Evolutionary conservation across 2,797 vertebrate genomes (phyloP), one percentile per base, ranked within the genome.

Genomic region (Anas acuta): DNA sequence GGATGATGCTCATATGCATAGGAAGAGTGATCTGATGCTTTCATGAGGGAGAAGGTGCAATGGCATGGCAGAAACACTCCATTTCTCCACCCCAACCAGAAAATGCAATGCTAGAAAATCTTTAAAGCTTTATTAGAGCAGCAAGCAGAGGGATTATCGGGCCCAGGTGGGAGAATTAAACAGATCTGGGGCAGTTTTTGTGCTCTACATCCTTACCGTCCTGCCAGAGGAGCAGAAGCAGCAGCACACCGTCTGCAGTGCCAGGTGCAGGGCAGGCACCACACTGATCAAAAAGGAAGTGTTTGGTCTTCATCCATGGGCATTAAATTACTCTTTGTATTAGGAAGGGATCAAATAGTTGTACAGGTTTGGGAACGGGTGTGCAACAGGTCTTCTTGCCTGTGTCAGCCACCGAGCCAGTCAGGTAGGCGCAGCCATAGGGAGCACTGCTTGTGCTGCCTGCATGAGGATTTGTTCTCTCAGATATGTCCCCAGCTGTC

Each of bases 221-320:
- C 0, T 0, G 53, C 69, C 70, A 56, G 26, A 86, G 32, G 45
- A 94, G 83, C 62, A 84, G 87, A 45, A 87, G 61, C 35, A n/a
- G 4, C 47, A 71, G 86, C 53, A 33, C 0, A 0, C 17, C 2
- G 30, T 12, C 60, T 11, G n/a, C 2, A 0, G 49, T 26, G 62
- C 58, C 90, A 89, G 70, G 85, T 69, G 60, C 0, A 0, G 93
- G 62, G 76, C 54, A 62, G 39, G 22, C 16, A 69, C 37, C 69
- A 17, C 7, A 0, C 67, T 11, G 57, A 11, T 54, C 76, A 71
- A 69, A 85, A 73, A 66, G 69, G 2, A 15, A 32, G 85, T 71
- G 89, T 47, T 47, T 47, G 47, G 72, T 70, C 80, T 92, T 84
- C 67, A 62, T 30, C 32, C 14, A 13, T 43, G 53, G 67, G 56